Base-by-base conservation (phyloP, 2,888 invertebrate species). In the Halictus quadricinctus region DNA sequence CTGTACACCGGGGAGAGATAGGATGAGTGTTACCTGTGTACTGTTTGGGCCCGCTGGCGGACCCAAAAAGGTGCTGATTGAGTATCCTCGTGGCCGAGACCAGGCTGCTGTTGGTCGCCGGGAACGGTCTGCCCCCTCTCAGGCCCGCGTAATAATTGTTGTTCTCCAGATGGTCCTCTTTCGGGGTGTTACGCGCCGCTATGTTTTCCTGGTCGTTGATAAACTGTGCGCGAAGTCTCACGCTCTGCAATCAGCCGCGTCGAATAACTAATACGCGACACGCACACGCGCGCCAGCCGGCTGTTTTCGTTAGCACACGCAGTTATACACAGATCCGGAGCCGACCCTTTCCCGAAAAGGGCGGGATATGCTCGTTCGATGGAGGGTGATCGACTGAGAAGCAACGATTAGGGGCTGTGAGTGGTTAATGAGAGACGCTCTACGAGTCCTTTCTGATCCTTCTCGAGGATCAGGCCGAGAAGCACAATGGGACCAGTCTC, bases 1-100 rank as follows among this genome's bases (percentile, higher is more conserved):
- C 36, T 46, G 46, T 46, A 46, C 13, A 48, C 48, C 50, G 18
- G 10, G 10, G 0, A n/a, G 10, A 10, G 54, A 54, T 13, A 25
- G 4, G 41, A 58, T 13, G 10, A 12, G 50, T 48, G 93, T 93
- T 29, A 94, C 94, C 94, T 88, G 93, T 93, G 89, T 93, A 92
- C 80, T 94, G 94, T 92, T 95, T 95, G 80, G 95, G 94, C 91
- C 95, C 95, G 89, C 95, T 94, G 84, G 95, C 93, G 90, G 95
- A 96, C 91, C 97, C 97, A 94, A 97, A 97, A 89, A 97, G 95
- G 95, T 97, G 97, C 93, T 97, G 97, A 95, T 97, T 97, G 93
- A 97, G 96, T 91, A 97, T 95, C 91, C 97, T 96, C 83, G 97
- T 96, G 88, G 97, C 97, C 86, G 97, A 97, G 89, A 96, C 96